phyloP scores from a whole-genome alignment of 2,113 vertebrate species.

The Austrofundulus limnaeus region DNA sequence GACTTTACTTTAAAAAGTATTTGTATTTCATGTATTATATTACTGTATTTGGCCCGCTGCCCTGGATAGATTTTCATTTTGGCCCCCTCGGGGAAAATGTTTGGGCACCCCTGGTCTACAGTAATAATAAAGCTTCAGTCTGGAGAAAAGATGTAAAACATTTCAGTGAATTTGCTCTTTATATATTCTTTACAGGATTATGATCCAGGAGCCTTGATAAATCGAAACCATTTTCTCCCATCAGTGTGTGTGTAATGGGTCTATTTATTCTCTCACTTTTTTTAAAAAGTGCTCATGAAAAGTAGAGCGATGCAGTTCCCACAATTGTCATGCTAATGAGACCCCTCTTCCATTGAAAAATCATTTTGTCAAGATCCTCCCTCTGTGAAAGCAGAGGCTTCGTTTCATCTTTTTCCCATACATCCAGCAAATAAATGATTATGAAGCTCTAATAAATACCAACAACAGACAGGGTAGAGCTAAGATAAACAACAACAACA shows the following conservation, averaged over 20 bases:
- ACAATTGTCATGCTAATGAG: conserved; percentile 83
- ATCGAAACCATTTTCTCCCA: conserved; percentile 10
- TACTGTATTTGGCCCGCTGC: too few species aligned
- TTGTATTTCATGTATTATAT: too few species aligned
- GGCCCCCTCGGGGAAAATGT: too few species aligned
- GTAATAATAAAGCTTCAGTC: too few species aligned
- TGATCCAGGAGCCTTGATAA: conserved; percentile 10
- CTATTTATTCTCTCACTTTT: conserved; percentile 31
- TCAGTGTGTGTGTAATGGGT: conserved; percentile 30
- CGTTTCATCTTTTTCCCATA: conserved; percentile 77
- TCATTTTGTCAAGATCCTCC: conserved; percentile 80
- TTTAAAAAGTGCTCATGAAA: conserved; percentile 72
- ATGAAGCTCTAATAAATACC: conserved; percentile 70
- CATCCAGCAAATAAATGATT: conserved; percentile 73
- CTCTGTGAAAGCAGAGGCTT: conserved; percentile 66
- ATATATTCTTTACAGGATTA: too few species aligned
- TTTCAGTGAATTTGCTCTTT: not conserved
- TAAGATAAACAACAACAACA: conserved; percentile 3
- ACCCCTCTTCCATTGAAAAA: conserved; percentile 80
- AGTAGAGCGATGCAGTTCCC: conserved; percentile 79
- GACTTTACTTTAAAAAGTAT: too few species aligned
- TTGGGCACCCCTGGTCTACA: too few species aligned
- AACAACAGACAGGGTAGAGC: conserved; percentile 61
- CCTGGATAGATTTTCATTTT: too few species aligned
- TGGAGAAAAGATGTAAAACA: too few species aligned